A percentile compares a stretch with the other conserved stretches of the same genome.
These are phyloP conservation scores for Aleiodes sp. DNA, from an alignment of 1,140 invertebrate species.

Conservation along the genomic window DNA sequence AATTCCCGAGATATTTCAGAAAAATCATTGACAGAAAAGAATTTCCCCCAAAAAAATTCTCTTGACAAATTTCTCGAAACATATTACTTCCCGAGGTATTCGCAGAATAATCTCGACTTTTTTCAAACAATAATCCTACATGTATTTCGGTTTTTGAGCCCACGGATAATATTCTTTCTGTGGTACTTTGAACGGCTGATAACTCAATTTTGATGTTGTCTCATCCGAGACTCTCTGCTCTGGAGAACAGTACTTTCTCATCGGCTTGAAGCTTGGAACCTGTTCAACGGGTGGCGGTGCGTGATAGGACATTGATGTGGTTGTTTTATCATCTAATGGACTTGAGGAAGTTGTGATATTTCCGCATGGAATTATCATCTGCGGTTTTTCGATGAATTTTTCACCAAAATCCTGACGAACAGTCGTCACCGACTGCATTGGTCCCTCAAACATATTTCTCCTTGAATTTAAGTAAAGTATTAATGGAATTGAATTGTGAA, in stretches of 20 bases:
- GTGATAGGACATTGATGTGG: conserved; percentile 50
- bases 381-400: conserved; percentile 66
- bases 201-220: conserved; percentile 56
- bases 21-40: too few species aligned
- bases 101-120: not conserved
- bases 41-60: too few species aligned
- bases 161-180: conserved; percentile 53
- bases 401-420: conserved; percentile 74
- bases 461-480: conserved; percentile 23
- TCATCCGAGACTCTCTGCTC: conserved; percentile 65
- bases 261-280: conserved; percentile 66
- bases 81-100: not conserved
- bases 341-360: conserved; percentile 60
- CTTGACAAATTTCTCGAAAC: not conserved
- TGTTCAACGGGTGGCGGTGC: conserved; percentile 45
- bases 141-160: conserved; percentile 51
- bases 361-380: conserved; percentile 57
- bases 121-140: conserved; percentile 38
- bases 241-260: conserved; percentile 65
- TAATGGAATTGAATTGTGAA: too few species aligned
- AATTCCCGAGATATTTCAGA: too few species aligned
- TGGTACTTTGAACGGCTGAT: conserved; percentile 45
- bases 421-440: conserved; percentile 75
- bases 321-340: conserved; percentile 52
- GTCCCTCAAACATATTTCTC: conserved; percentile 56